Evolutionary conservation across 2,113 vertebrate genomes (phyloP), one percentile per base, ranked within the genome.

Genomic region (Hypocryptadius cinnamomeus): DNA sequence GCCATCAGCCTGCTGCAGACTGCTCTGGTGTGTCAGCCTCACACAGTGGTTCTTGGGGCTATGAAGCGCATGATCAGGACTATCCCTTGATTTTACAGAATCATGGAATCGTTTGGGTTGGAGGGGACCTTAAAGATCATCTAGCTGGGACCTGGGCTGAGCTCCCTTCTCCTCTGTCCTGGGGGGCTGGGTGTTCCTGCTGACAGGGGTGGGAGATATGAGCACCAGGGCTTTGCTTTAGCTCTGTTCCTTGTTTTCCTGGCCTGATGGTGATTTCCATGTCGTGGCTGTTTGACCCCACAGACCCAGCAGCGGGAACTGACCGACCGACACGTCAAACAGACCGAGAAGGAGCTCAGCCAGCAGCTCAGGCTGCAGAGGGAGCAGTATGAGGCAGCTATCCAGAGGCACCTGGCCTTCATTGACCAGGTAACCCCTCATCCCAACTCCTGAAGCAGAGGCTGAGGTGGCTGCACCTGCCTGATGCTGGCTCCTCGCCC

Each of bases 221-320:
- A 72, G 71, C 22, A 13, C 20, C 50, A 53, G 50, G 28, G 60
- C 7, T 50, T 42, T 22, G 53, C 16, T 86, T 79, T 53, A n/a
- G 48, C 66, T 56, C 63, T 7, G 13, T 39, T 39, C 8, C 53
- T 66, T 2, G 1, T 69, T 44, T 40, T 31, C 25, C 31, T 85
- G 73, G n/a, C 42, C 64, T 1, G 5, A 0, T 47, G 18, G 39
- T 56, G 33, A 22, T 60, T 56, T 30, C 57, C 28, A 4, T 7
- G 14, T 40, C 2, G 5, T 73, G 83, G 54, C 60, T 79, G 1
- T 89, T 74, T 47, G 39, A 45, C 35, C 42, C 44, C 2, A 3
- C 95, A 99, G 99, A 97, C 97, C 11, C 99, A 99, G 95, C 99
- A 99, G 97, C 97, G 98, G 68, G 99, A 99, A 60, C 98, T 99